Evolutionary conservation across 92 coral and sea anemone species (phyloP), one percentile per base, ranked within the genome.

Genomic region (Actinernus sp.): DNA sequence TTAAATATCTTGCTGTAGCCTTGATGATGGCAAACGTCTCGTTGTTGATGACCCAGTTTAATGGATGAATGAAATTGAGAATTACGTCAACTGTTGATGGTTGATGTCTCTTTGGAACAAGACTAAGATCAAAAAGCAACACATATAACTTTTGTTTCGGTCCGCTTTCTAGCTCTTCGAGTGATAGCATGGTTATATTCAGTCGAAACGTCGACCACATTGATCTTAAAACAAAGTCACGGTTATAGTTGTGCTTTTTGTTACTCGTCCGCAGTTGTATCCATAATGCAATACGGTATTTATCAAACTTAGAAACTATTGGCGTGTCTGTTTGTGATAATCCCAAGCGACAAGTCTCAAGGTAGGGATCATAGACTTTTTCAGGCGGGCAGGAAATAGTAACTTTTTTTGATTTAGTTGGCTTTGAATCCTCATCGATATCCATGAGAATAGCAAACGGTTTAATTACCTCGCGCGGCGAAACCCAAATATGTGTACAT

Each of bases 11-110:
- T 26, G 44, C 38, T 24, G 76, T 68, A 7, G 76, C 64, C 34
- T 68, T 68, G 54, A 68, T 49, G 41, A 68, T 44, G 41, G 63
- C 55, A 20, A 68, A 55, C 11, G 31, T 54, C 34, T 68, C 28
- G 28, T 68, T 54, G 22, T 55, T 26, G 25, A 58, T 51, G 33
- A 44, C 25, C 18, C 57, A 38, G 30, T 26, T 30, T 19, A 55
- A 3, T 40, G 76, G 55, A 2, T 19, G 34, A 23, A 49, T 37
- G 41, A 68, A 68, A 24, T 68, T 32, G 2, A 68, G 33, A 28
- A 68, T 40, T 0, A 41, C 25, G 11, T 30, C 23, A 0, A 68
- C n/a, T n/a, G n/a, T n/a, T n/a, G n/a, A n/a, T n/a, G 52, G 19
- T 12, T 23, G 52, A 4, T 17, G 10, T 45, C 21, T 8, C 21